Percentiles rank a stretch among this genome's conserved stretches.
Evolutionary conservation across 1,140 invertebrate species (phyloP).

Genomic region (Magallana ariakensis): DNA sequence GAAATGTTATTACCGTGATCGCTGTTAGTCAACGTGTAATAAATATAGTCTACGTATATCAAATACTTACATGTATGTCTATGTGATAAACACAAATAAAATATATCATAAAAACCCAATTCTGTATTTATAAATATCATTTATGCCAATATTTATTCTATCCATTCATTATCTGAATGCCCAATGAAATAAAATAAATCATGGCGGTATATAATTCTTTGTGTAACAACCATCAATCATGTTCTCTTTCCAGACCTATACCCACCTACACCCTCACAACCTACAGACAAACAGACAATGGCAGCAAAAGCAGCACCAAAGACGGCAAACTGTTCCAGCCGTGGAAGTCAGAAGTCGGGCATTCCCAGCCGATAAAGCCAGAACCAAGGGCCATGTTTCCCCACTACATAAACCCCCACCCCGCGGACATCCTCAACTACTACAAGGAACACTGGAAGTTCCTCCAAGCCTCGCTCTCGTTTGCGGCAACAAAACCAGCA

Average conservation of each 20-base stretch:
- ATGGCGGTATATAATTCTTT: no score
- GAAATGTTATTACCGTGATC: no score
- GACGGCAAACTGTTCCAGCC: conserved; percentile 25
- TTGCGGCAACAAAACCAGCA: background rate
- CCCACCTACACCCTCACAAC: background rate
- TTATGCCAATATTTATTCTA: no score
- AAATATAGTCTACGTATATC: no score
- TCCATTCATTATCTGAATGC: no score
- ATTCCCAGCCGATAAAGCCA: background rate
- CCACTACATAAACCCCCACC: background rate
- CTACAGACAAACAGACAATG: background rate
- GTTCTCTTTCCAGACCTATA: background rate
- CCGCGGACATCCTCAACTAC: conserved; percentile 2
- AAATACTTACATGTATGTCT: no score
- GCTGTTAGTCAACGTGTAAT: no score
- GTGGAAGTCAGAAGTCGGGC: conserved; percentile 27
- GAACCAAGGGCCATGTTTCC: background rate
- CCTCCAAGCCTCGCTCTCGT: conserved; percentile 2
- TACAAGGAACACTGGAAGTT: conserved; percentile 30
- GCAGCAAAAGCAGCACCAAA: background rate
- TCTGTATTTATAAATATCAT: no score
- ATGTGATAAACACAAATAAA: no score
- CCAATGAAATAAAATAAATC: no score
- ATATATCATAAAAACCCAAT: no score
- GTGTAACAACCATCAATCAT: no score